Conservation (phyloP, 2,888 invertebrate genomes). For the Anagyrus pseudococci region DNA sequence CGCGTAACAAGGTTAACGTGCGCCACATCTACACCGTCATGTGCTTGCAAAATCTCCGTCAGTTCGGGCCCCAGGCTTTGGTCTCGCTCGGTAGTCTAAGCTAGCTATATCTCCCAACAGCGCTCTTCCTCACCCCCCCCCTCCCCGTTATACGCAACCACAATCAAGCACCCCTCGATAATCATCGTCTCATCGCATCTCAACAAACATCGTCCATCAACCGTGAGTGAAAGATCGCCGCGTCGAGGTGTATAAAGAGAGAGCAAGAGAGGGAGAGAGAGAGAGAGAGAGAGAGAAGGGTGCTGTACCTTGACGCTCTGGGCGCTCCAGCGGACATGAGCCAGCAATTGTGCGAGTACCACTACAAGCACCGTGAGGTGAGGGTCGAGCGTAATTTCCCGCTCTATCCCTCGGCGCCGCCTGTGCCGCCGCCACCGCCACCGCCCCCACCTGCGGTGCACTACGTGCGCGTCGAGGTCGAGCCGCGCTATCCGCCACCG, state of each 20-base stretch:
- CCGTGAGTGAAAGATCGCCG: no score
- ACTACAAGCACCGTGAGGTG: slow-evolving; percentile 19
- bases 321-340: background rate
- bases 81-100: background rate
- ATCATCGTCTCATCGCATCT: no score
- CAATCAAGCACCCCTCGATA: no score
- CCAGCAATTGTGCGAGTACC: slow-evolving; percentile 14
- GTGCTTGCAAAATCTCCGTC: slow-evolving; percentile 11
- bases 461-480: slow-evolving; percentile 21
- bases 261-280: background rate
- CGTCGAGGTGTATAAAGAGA: background rate
- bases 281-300: background rate
- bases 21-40: slow-evolving; percentile 6
- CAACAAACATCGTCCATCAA: no score
- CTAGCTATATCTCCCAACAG: no score
- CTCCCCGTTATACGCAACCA: no score
- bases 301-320: slow-evolving; percentile 17
- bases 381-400: slow-evolving; percentile 20
- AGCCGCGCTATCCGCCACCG: slow-evolving; percentile 5
- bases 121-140: no score
- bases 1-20: slow-evolving; percentile 16
- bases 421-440: slow-evolving; percentile 15
- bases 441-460: slow-evolving; percentile 7
- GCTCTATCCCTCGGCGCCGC: background rate
- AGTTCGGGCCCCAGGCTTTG: background rate